Conservation (phyloP, 2,888 invertebrate species). For the Drosophila mayaguana region DNA sequence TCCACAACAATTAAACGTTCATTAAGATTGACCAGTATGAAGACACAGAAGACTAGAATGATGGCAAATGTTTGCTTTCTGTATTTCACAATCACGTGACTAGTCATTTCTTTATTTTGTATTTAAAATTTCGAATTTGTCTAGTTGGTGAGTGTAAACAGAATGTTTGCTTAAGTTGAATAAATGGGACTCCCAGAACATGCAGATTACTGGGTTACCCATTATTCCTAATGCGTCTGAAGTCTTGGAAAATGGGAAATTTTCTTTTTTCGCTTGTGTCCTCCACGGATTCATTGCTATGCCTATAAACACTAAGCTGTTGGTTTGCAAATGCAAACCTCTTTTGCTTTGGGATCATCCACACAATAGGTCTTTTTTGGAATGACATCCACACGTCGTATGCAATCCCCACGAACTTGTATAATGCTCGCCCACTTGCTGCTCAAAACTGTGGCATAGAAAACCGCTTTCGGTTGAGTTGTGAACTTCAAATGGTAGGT, state of each 20-base stretch:
- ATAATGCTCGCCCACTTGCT: not conserved
- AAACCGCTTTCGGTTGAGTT: not conserved
- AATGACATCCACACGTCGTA: not conserved
- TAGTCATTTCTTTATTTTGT: slow-evolving; percentile 6
- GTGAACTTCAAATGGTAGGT: not conserved
- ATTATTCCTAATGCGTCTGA: not conserved
- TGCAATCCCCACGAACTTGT: not conserved
- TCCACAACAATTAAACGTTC: not conserved
- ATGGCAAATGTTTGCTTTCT: not conserved
- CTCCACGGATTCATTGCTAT: too few relatives aligned
- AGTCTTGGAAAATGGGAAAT: too few relatives aligned
- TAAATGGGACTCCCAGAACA: not conserved
- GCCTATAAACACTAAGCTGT: not conserved
- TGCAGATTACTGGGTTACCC: not conserved
- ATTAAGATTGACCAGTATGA: not conserved
- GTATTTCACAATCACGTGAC: not conserved
- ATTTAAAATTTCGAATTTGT: not conserved
- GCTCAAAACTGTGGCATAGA: not conserved
- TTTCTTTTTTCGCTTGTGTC: too few relatives aligned
- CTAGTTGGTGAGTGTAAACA: not conserved
- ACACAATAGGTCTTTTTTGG: not conserved
- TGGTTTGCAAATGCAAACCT: slow-evolving; percentile 1
- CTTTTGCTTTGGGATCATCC: accelerated
- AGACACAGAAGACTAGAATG: not conserved
- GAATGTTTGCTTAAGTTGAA: slow-evolving; percentile 1